Conservation (phyloP, 2,113 vertebrate genomes). For the Actenoides lindsayi region DNA sequence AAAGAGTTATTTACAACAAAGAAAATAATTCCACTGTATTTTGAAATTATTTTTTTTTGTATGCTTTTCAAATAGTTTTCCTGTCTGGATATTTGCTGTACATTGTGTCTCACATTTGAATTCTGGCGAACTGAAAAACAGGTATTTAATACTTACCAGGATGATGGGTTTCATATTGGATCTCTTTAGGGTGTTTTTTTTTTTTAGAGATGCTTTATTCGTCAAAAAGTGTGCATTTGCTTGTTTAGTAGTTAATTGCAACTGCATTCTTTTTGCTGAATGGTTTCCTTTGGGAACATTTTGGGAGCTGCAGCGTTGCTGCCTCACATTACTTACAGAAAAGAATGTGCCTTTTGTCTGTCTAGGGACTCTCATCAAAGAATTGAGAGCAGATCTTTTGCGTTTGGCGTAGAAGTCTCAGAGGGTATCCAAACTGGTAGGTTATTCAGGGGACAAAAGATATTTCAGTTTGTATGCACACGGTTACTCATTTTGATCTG, state of each 20-base stretch:
- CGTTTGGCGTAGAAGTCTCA: not conserved
- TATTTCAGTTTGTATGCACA: not conserved
- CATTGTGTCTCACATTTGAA: not conserved
- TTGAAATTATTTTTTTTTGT: not conserved
- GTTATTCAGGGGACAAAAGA: not conserved
- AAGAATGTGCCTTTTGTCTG: not conserved
- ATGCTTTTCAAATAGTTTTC: not conserved
- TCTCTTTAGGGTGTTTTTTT: not conserved
- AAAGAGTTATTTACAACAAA: not conserved
- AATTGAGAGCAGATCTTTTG: not conserved
- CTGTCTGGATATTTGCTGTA: not conserved
- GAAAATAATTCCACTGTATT: not conserved
- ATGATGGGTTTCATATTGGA: not conserved
- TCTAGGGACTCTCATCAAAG: not conserved
- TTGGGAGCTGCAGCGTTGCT: not conserved
- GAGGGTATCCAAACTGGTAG: not conserved
- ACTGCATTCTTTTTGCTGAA: not conserved
- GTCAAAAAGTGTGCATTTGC: not conserved
- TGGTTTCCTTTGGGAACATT: not conserved
- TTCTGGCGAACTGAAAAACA: not conserved
- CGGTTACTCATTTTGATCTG: not conserved
- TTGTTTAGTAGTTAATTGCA: not conserved
- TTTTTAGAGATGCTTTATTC: not conserved
- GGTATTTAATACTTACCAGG: not conserved
- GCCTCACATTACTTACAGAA: not conserved